Conservation (phyloP, 2,888 invertebrate genomes). For the Ennomos fuscantarius region DNA sequence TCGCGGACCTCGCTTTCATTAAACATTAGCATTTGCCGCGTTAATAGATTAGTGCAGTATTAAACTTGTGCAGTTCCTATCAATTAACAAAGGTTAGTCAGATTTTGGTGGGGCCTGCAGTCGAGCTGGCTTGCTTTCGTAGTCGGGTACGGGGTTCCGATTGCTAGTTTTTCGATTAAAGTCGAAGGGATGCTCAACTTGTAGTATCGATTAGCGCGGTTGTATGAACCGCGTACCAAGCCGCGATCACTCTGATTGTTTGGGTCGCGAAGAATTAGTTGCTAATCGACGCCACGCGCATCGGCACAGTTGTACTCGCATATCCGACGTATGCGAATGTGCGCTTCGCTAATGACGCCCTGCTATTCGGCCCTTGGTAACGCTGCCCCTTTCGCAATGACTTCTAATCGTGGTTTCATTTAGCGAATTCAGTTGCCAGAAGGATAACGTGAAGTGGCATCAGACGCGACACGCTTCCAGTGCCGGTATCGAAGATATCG, state of each 20-base stretch:
- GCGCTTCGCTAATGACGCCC: slow-evolving; percentile 57
- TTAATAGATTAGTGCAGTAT: slow-evolving; percentile 41
- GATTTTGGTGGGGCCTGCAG: slow-evolving; percentile 42
- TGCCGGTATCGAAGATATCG: slow-evolving; percentile 48
- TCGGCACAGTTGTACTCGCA: slow-evolving; percentile 61
- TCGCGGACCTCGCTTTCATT: slow-evolving; percentile 50
- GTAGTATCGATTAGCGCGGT: slow-evolving; percentile 71
- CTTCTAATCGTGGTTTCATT: slow-evolving; percentile 40
- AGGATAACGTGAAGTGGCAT: slow-evolving; percentile 32
- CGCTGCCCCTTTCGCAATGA: slow-evolving; percentile 42
- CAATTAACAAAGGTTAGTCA: slow-evolving; percentile 20
- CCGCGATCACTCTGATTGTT: slow-evolving; percentile 82
- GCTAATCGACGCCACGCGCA: slow-evolving; percentile 65
- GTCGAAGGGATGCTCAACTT: slow-evolving; percentile 59
- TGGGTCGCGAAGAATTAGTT: slow-evolving; percentile 72
- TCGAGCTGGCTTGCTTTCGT: slow-evolving; percentile 50
- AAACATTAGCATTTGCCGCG: slow-evolving; percentile 44
- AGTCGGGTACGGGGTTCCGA: slow-evolving; percentile 40
- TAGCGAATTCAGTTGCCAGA: slow-evolving; percentile 37
- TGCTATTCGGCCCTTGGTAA: slow-evolving; percentile 38
- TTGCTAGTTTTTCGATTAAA: slow-evolving; percentile 55
- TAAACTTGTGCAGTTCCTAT: slow-evolving; percentile 26
- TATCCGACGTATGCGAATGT: slow-evolving; percentile 70
- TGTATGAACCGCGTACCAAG: slow-evolving; percentile 73
- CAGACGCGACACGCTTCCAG: slow-evolving; percentile 18